phyloP scores from a whole-genome alignment of 37 sponge, comb jelly and placozoan genomes.

The Cladorhizidae sp. region DNA sequence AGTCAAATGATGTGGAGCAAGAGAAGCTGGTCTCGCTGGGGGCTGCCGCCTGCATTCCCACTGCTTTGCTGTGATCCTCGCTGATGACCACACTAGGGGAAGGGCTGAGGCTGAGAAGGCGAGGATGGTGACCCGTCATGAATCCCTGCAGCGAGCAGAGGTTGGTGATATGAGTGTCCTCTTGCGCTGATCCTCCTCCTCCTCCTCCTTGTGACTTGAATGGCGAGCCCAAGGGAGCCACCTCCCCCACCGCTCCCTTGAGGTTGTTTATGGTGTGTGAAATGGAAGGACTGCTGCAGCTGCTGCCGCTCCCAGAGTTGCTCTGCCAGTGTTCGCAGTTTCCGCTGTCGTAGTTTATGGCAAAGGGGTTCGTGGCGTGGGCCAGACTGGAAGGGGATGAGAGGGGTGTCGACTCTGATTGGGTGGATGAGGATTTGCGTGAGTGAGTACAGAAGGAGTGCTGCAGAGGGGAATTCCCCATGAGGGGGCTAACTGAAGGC shows the following conservation, averaged over 20 bases:
- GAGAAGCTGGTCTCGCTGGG: no score
- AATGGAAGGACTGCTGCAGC: constrained; percentile 31
- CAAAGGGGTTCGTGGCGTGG: constrained; percentile 35
- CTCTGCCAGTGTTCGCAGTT: constrained; percentile 39
- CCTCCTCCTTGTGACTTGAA: background rate
- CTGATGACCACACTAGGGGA: constrained; percentile 8
- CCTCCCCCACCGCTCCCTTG: background rate
- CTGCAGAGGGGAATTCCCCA: constrained; percentile 14
- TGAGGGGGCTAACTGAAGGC: constrained; percentile 34
- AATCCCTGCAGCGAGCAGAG: background rate
- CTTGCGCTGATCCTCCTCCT: background rate
- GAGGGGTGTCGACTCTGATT: constrained; percentile 48
- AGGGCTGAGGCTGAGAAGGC: background rate
- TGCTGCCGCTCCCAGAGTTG: constrained; percentile 12
- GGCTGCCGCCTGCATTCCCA: background rate
- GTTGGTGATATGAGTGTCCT: background rate
- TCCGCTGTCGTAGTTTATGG: constrained; percentile 51
- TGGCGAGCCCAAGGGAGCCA: background rate
- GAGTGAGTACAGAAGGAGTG: constrained; percentile 18
- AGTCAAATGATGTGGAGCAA: background rate
- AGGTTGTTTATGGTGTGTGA: background rate
- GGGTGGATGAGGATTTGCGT: constrained; percentile 34
- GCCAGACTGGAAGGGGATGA: constrained; percentile 49
- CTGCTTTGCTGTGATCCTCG: background rate
- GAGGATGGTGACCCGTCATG: background rate